These are phyloP conservation scores for Aquatica leii DNA, from an alignment of 2,888 invertebrate genomes.

Conservation along the genomic window DNA sequence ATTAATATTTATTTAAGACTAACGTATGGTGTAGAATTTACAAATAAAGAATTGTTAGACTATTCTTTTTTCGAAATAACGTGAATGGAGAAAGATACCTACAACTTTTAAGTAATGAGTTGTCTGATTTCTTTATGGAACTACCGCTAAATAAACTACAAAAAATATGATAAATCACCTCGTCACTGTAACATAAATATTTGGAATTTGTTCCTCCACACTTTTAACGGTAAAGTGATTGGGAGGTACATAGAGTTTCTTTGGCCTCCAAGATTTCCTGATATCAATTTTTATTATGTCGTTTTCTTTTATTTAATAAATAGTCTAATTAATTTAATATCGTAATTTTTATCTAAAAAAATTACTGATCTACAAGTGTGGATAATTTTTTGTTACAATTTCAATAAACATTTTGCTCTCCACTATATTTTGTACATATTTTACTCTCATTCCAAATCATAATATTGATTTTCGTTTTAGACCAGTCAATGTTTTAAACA, in stretches of 20 bases:
- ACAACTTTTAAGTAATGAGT: not conserved
- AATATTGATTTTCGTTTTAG: too few relatives aligned
- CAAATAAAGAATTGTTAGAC: not conserved
- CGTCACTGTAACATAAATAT: slow-evolving; percentile 14
- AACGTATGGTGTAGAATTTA: slow-evolving; percentile 17
- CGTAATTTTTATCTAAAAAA: too few relatives aligned
- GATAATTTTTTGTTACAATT: too few relatives aligned
- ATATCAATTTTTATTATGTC: too few relatives aligned
- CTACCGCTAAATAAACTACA: not conserved
- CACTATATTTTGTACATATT: too few relatives aligned
- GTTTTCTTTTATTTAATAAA: too few relatives aligned
- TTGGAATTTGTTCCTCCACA: slow-evolving; percentile 6
- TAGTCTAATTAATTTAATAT: too few relatives aligned
- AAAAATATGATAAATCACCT: not conserved
- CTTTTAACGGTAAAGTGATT: not conserved
- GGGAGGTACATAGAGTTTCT: not conserved
- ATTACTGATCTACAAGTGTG: too few relatives aligned
- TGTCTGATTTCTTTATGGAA: not conserved
- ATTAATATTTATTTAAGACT: slow-evolving; percentile 12
- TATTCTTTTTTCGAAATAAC: slow-evolving; percentile 11
- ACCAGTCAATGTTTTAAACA: too few relatives aligned
- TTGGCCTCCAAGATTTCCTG: slow-evolving; percentile 9
- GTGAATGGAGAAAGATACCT: slow-evolving; percentile 3
- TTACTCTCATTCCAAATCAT: too few relatives aligned
- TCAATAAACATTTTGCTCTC: too few relatives aligned